A percentile compares a stretch with the other conserved stretches of the same genome.
Conservation (phyloP, 1,140 invertebrate genomes). For the Neodiprion lecontei region DNA sequence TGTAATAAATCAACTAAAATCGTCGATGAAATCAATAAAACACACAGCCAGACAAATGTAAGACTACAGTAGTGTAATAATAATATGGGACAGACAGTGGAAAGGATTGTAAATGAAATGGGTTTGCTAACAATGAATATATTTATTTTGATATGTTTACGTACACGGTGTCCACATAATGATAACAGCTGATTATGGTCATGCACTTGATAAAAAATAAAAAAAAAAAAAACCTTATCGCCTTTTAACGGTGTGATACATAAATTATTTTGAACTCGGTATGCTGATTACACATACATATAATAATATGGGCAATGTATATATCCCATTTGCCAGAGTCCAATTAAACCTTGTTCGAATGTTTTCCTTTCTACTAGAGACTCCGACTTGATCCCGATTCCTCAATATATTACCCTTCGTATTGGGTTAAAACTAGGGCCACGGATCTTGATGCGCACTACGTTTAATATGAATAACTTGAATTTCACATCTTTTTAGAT, state of each 20-base stretch:
- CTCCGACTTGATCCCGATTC: too few relatives aligned
- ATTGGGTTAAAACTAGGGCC: too few relatives aligned
- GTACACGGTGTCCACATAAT: constrained; percentile 59
- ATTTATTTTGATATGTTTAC: constrained; percentile 61
- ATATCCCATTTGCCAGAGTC: too few relatives aligned
- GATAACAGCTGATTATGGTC: constrained; percentile 58
- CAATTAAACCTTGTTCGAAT: too few relatives aligned
- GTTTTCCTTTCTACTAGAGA: too few relatives aligned
- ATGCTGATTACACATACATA: too few relatives aligned
- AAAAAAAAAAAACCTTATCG: constrained; percentile 41
- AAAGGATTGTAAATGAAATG: constrained; percentile 58
- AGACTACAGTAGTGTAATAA: too few relatives aligned
- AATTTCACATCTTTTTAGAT: too few relatives aligned
- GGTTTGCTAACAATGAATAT: constrained; percentile 59
- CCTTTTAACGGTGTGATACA: constrained; percentile 27
- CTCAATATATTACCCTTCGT: too few relatives aligned
- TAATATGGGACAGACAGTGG: constrained; percentile 21
- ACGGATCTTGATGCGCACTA: too few relatives aligned
- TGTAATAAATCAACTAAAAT: constrained; percentile 13
- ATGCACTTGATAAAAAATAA: constrained; percentile 18
- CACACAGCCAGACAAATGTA: constrained; percentile 27
- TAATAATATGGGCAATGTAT: too few relatives aligned
- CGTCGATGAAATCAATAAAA: constrained; percentile 16
- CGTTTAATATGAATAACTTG: too few relatives aligned
- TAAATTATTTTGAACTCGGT: not conserved